Percentiles rank a stretch among this genome's conserved stretches.
These are phyloP conservation scores for Clarias pachynema DNA, from an alignment of 2,797 vertebrate species.

Conservation along the genomic window DNA sequence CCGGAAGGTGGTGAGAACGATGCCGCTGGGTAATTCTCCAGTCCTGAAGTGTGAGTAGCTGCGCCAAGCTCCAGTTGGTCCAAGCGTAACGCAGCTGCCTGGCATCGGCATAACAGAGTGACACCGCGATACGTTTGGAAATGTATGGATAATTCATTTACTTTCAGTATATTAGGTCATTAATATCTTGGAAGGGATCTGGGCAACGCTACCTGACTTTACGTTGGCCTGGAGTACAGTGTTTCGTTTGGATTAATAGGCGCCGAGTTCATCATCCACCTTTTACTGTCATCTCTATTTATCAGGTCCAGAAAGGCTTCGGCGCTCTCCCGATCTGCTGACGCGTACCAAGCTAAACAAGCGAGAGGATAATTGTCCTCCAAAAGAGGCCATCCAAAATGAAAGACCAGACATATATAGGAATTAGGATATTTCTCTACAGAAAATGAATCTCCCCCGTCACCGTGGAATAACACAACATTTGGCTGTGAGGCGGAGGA, in stretches of 20 bases:
- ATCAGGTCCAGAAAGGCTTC: conserved; percentile 45
- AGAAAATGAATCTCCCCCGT: conserved; percentile 54
- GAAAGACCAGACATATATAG: conserved; percentile 51
- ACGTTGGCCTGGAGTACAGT: conserved; percentile 1
- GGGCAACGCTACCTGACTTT: conserved; percentile 10
- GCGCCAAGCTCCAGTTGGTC: conserved; percentile 34
- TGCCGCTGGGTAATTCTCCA: conserved; percentile 33
- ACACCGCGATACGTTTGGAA: background rate
- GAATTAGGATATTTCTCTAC: conserved; percentile 52
- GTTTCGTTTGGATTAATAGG: conserved; percentile 28
- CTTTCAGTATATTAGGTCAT: conserved; percentile 18
- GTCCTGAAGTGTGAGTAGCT: conserved; percentile 4
- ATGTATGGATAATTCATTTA: conserved; percentile 26
- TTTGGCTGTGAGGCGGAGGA: conserved; percentile 42
- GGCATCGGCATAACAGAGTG: background rate
- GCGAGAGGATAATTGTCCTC: conserved; percentile 42
- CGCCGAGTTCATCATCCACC: conserved; percentile 30
- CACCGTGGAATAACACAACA: conserved; percentile 47
- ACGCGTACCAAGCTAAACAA: conserved; percentile 53
- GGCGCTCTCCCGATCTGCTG: conserved; percentile 40
- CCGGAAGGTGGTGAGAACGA: conserved; percentile 38
- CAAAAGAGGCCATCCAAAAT: conserved; percentile 49
- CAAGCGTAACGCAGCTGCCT: conserved; percentile 37
- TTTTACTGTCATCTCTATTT: conserved; percentile 50
- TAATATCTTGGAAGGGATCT: conserved; percentile 34